Percentiles rank a stretch among this genome's conserved stretches.
phyloP scores from a whole-genome alignment of 1,140 invertebrate genomes.

The Drosophila aff. region DNA sequence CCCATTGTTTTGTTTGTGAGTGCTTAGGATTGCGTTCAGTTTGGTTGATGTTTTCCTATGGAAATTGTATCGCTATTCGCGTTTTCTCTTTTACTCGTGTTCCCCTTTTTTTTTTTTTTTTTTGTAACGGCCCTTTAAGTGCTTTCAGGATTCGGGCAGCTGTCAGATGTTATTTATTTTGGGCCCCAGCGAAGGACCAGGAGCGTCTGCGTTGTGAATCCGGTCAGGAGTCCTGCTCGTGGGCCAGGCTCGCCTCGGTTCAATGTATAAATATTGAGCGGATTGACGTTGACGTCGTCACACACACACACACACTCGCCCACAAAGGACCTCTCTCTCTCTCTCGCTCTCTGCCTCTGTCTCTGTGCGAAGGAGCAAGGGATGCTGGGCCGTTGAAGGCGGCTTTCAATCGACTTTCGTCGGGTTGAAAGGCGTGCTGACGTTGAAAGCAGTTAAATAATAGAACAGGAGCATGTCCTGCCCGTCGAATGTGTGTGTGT shows the following conservation, averaged over 20 bases:
- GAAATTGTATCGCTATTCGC: constrained; percentile 27
- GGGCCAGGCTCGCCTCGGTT: constrained; percentile 47
- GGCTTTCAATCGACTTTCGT: constrained; percentile 78
- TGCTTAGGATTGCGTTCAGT: constrained; percentile 49
- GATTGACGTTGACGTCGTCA: constrained; percentile 75
- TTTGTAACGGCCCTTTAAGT: constrained; percentile 26
- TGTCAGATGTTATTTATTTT: constrained; percentile 85
- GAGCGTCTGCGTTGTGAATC: constrained; percentile 63
- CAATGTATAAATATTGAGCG: constrained; percentile 76
- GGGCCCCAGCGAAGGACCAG: constrained; percentile 53
- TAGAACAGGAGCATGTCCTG: constrained; percentile 66
- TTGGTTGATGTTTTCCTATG: constrained; percentile 48
- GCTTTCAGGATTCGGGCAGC: constrained; percentile 62
- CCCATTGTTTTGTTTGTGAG: constrained; percentile 86
- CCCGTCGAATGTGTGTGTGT: constrained; percentile 20
- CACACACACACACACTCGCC: constrained; percentile 19
- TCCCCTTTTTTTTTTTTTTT: constrained; percentile 1
- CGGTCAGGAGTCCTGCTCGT: constrained; percentile 45
- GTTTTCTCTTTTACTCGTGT: constrained; percentile 59
- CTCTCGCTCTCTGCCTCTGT: constrained; percentile 10
- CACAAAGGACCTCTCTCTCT: constrained; percentile 21
- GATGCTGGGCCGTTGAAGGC: constrained; percentile 73
- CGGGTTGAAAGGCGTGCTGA: constrained; percentile 59
- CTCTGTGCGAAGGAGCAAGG: constrained; percentile 22
- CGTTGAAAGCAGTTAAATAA: constrained; percentile 82